Base-by-base conservation (phyloP, 2,113 vertebrate genomes). In the Emberiza fucata region DNA sequence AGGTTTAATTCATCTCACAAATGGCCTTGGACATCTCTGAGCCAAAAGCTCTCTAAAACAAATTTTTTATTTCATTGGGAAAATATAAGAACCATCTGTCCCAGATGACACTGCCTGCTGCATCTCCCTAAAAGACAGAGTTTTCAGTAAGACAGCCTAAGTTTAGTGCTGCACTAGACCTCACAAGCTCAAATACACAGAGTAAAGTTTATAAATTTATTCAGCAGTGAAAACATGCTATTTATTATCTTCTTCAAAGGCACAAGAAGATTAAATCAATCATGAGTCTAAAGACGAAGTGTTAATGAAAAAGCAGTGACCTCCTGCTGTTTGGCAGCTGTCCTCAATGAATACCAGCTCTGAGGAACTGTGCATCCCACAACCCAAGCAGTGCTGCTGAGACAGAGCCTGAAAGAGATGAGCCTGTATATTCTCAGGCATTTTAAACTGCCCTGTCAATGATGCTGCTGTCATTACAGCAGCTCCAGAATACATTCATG, bases 251-350 rank as follows among this genome's bases (percentile, higher is more conserved):
- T 80, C 75, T 87, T 87, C 66, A 92, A 79, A 97, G 63, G 45
- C 81, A 77, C 28, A 79, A 78, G 48, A 75, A 82, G 45, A 94
- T 91, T 42, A 91, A 82, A 86, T 80, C 66, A 61, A 87, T 68
- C 73, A 79, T 54, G 66, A 64, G 51, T 33, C 57, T 81, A 68
- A 91, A 95, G 78, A 87, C 0, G 2, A 93, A 77, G 72, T 31
- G 72, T 66, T 93, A 94, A 92, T 92, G 92, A 70, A 90, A 94
- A 75, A 64, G 60, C 68, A 90, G 51, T 37, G 76, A 85, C 63
- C 42, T 69, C 86, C 63, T 82, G 63, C 75, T 88, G 53, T 69
- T 61, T 88, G 88, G 70, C 73, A 88, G 59, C 57, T 68, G 54
- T 83, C 47, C 61, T 65, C 51, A 81, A 17, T 42, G 80, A 82